Conservation (phyloP, 2,888 invertebrate species). For the Hydropsyche betteni region DNA sequence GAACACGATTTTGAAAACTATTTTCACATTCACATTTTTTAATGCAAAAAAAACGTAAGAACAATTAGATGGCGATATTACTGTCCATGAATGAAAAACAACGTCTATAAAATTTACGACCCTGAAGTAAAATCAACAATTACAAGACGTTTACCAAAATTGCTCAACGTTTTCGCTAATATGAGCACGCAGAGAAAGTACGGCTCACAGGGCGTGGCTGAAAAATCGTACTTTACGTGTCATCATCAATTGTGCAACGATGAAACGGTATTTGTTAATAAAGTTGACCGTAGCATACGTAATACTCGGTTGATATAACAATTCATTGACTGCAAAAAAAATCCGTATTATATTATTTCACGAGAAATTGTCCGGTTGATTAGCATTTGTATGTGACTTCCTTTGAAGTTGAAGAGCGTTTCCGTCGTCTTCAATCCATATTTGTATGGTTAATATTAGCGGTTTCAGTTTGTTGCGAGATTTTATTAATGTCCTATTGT, state of each 20-base stretch:
- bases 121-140: neutral
- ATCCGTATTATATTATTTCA: neutral
- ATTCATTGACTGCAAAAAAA: too few relatives aligned
- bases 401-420: neutral
- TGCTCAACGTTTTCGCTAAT: neutral
- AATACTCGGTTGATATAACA: too few relatives aligned
- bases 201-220: neutral
- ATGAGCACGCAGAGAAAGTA: neutral
- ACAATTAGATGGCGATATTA: too few relatives aligned
- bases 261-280: constrained; percentile 6
- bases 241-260: constrained; percentile 8
- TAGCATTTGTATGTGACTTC: constrained; percentile 2
- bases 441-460: too few relatives aligned
- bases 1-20: too few relatives aligned
- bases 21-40: too few relatives aligned
- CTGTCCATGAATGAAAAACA: too few relatives aligned
- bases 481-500: too few relatives aligned
- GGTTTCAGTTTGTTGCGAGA: too few relatives aligned
- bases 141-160: neutral
- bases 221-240: constrained; percentile 5
- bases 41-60: too few relatives aligned
- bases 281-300: neutral
- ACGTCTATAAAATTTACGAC: too few relatives aligned
- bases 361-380: neutral
- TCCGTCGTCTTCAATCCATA: neutral